Base-by-base conservation (phyloP, 23 tunicate genomes). In the Trididemnum nubilum region DNA sequence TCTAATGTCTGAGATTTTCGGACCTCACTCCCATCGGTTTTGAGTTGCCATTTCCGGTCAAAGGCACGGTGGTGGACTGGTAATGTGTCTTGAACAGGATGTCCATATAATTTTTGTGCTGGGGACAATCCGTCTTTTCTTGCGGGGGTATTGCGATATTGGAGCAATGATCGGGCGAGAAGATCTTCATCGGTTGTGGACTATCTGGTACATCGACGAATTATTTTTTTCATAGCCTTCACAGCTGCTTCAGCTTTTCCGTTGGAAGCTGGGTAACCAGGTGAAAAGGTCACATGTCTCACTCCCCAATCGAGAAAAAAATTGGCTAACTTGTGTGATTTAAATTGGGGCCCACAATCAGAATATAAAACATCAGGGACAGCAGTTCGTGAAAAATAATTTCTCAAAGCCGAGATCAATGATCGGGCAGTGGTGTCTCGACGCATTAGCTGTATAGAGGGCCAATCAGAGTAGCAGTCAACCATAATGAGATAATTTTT, bases 361-460 rank as follows among this genome's bases (percentile, higher is more conserved):
- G 76, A 70, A 12, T 33, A 70, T 32, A 70, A 5, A 22, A 70
- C 38, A 70, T 70, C 76, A 18, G 76, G 76, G 9, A 70, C 76
- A 32, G 76, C 76, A 32, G 76, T 70, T 9, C 76, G 44, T 32
- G 38, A 32, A 70, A 70, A 70, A 70, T 70, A 70, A 34, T n/a
- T n/a, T n/a, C n/a, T n/a, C n/a, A n/a, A n/a, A n/a, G n/a, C n/a
- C n/a, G n/a, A n/a, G n/a, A n/a, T 70, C 32, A 70, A 4, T 5
- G 38, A 37, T 15, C 3, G n/a, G 15, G 76, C 15, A 70, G 76
- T 70, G 19, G 21, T 70, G 26, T 32, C n/a, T 33, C 32, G 30
- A 19, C 76, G 39, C 37, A 70, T 4, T 19, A 32, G 12, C 12
- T 70, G 44, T 5, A 70, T 29, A 2, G 76, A 34, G 9, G 76